Evolutionary conservation across 1,140 invertebrate species (phyloP), one percentile per base, ranked within the genome.

Genomic region (Pseudobourletiella spinata): DNA sequence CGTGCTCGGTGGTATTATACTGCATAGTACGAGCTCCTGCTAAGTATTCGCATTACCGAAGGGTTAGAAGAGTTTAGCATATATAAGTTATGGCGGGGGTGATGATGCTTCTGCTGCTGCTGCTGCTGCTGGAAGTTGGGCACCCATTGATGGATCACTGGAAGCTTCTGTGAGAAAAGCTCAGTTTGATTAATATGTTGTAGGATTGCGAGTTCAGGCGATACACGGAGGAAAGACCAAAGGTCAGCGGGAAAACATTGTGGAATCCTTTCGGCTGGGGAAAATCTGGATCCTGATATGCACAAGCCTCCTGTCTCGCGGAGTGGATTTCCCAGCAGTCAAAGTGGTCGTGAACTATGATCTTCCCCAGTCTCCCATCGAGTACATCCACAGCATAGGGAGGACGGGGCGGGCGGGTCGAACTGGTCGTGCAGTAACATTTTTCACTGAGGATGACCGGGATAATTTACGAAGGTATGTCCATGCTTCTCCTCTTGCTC

Each of bases 301-400:
- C 76, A 98, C 96, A 3, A 95, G 98, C 76, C 76, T 99, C 18
- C 88, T 99, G 89, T 89, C 90, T 8, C 83, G 96, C 69, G 96
- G 96, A 70, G 92, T 99, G 66, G 96, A 99, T 78, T 97, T 99
- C 72, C 93, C 94, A 74, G 93, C 90, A 14, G 91, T 99, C 24
- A 96, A 95, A 79, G 77, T 98, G 3, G 94, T 99, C 25, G 83
- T 99, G 59, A 99, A 99, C 78, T 99, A 95, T 75, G 96, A 99
- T 79, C 93, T 98, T 73, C 96, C 96, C 28, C 84, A 86, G 15
- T 88, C 86, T 35, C 85, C 87, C 43, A 88, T 97, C 61, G 88
- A 89, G 18, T 99, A 99, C 72, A 89, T 99, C 69, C 96, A 99
- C 78, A 83, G 89, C 69, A 86, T 91, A 69, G 88, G 93, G 30